Conservation (phyloP, 1,140 invertebrate species). For the Drosophila ambigua region DNA sequence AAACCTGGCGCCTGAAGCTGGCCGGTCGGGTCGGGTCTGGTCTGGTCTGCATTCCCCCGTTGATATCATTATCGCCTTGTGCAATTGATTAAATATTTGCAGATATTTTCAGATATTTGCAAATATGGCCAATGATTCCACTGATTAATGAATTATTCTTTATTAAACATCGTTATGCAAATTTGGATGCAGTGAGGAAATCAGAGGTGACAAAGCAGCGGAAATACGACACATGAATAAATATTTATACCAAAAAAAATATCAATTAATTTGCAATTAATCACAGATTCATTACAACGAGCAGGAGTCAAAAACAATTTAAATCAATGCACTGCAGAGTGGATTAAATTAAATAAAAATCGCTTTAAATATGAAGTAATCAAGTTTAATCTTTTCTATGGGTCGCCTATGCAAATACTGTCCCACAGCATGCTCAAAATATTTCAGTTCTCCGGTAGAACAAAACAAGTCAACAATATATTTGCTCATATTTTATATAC, state of each 20-base stretch:
- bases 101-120: constrained; percentile 22
- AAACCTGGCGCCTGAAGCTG: too few species aligned
- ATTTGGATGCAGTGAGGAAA: constrained; percentile 5
- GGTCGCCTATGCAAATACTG: too few species aligned
- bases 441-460: too few species aligned
- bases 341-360: constrained; percentile 1
- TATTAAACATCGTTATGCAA: constrained; percentile 24
- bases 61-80: constrained; percentile 56
- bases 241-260: constrained; percentile 34
- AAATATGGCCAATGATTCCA: constrained; percentile 31
- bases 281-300: constrained; percentile 33
- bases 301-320: constrained; percentile 22
- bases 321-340: constrained; percentile 5
- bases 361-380: neutral
- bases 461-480: too few species aligned
- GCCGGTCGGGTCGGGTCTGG: neutral
- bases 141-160: constrained; percentile 45
- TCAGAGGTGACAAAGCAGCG: constrained; percentile 35
- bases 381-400: too few species aligned
- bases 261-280: constrained; percentile 60
- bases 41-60: too few species aligned
- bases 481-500: too few species aligned
- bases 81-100: constrained; percentile 32
- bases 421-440: too few species aligned
- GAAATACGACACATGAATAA: constrained; percentile 35